These are phyloP conservation scores for Atractosteus spatula DNA, from an alignment of 2,113 vertebrate species.

Conservation along the genomic window DNA sequence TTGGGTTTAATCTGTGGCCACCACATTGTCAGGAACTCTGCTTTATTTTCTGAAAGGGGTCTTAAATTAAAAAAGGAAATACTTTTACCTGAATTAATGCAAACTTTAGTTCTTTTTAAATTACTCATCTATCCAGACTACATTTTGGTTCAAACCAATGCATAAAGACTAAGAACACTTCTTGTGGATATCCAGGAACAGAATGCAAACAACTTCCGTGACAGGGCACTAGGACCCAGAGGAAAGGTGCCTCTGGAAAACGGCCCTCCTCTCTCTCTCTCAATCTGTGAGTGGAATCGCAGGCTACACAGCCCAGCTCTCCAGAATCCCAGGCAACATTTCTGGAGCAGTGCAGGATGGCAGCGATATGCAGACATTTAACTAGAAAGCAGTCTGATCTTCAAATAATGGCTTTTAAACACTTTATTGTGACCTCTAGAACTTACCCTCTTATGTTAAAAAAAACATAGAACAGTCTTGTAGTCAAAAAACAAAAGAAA, in stretches of 20 bases:
- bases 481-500: slow-evolving; percentile 12
- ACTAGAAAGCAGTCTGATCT: slow-evolving; percentile 10
- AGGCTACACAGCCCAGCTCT: slow-evolving; percentile 29
- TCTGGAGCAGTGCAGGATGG: slow-evolving; percentile 27
- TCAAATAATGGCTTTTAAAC: slow-evolving; percentile 20
- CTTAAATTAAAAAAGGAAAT: too few species aligned
- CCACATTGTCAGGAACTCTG: too few species aligned
- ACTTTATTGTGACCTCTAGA: slow-evolving; percentile 8
- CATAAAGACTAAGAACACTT: too few species aligned
- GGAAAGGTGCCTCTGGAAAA: slow-evolving; percentile 42
- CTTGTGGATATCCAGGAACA: too few species aligned
- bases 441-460: slow-evolving; percentile 7
- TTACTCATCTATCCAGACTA: too few species aligned
- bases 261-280: slow-evolving; percentile 25
- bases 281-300: slow-evolving; percentile 14
- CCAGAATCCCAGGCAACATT: slow-evolving; percentile 35
- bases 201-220: too few species aligned
- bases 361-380: slow-evolving; percentile 10
- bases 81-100: too few species aligned
- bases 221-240: slow-evolving; percentile 39
- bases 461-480: not conserved
- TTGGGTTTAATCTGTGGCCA: too few species aligned
- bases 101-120: too few species aligned
- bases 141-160: too few species aligned
- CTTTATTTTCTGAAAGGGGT: too few species aligned